These are phyloP conservation scores for Saccopteryx bilineata DNA, from an alignment of 2,113 vertebrate genomes.

Conservation along the genomic window DNA sequence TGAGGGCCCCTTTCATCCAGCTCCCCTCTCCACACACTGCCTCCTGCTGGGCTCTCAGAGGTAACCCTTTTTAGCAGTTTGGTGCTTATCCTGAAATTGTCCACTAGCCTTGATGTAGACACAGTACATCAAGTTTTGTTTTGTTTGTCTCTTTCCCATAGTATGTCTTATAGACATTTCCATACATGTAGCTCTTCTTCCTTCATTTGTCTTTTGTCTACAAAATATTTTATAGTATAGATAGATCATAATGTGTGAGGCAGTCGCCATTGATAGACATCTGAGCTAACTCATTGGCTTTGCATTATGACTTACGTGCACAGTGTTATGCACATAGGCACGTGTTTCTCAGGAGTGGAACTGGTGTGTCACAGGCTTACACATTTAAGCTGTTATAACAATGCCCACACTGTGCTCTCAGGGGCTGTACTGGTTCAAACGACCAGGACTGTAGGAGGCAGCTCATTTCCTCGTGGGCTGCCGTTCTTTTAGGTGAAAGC, in stretches of 20 bases:
- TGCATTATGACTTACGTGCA: background rate
- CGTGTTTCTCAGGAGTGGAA: background rate
- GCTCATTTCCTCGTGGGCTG: background rate
- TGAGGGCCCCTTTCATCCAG: background rate
- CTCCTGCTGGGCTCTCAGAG: background rate
- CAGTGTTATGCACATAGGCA: background rate
- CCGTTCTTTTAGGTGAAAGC: background rate
- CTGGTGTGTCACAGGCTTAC: background rate
- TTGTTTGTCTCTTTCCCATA: background rate
- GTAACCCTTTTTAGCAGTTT: background rate
- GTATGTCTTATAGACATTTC: background rate
- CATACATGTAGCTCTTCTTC: background rate
- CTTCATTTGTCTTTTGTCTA: background rate
- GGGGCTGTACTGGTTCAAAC: background rate
- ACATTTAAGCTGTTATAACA: background rate
- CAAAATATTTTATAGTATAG: background rate
- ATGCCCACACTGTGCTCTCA: background rate
- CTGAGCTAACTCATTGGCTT: background rate
- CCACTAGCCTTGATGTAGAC: background rate
- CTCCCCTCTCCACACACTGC: rapidly evolving
- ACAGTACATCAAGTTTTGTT: background rate
- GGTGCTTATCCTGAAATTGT: background rate
- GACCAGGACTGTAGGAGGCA: background rate
- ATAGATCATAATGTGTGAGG: background rate
- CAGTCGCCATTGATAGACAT: background rate